Base-by-base conservation (phyloP, 2,888 invertebrate species). In the Hyalella azteca region DNA sequence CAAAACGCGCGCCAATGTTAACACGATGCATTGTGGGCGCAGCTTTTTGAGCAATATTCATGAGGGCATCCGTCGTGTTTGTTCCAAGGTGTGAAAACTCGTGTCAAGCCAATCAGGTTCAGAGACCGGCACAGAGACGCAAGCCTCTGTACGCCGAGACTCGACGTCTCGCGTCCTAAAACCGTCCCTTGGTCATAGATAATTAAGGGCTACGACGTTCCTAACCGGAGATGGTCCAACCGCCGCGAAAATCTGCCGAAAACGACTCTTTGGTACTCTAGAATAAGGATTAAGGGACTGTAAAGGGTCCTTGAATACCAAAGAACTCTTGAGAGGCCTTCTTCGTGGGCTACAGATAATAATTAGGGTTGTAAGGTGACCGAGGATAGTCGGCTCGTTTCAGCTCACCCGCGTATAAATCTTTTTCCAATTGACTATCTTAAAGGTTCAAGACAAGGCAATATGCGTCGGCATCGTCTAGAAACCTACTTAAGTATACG, bases 51-150 rank as follows among this genome's bases (percentile, higher is more conserved):
- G 45, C 73, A 79, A 73, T 66, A 45, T 36, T 36, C 32, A 39
- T 73, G 39, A 41, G n/a, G 32, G 54, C 78, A 60, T 78, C 78
- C 79, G 78, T 78, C 82, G 78, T 82, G 82, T 82, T 82, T 82
- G 82, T 82, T 82, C 81, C 81, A 78, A 82, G 82, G 82, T 82
- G 82, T 81, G 82, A 82, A 82, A 82, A 81, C 81, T 82, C 81
- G 78, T 82, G 82, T 82, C 78, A 50, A 40, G 75, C 79, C 81
- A 82, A 82, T 82, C 82, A 82, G 79, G 81, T 48, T 73, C 49
- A 75, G 78, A 78, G 75, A 48, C 66, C 41, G 59, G 75, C 22
- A 39, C 15, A 79, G 41, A 29, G 78, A 9, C 79, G 78, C 76
- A 82, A 60, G 60, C 82, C 60, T 26, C 78, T 13, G 7, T 22